Evolutionary conservation across 2,113 vertebrate genomes (phyloP).

Genomic region (Ptilonorhynchus violaceus): DNA sequence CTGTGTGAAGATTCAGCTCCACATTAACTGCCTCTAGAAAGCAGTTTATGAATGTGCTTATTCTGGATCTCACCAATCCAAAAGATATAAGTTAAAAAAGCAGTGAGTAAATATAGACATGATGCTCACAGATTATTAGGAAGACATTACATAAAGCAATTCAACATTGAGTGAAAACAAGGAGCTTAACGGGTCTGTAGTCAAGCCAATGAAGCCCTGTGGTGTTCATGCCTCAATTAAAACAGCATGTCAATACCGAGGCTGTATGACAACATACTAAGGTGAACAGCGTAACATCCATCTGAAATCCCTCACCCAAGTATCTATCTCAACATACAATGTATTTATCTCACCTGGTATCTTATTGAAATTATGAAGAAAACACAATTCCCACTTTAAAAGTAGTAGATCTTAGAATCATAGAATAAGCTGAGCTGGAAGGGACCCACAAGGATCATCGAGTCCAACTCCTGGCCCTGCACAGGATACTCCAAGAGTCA

Average conservation of each 20-base stretch:
- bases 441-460: rapidly evolving
- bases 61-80: not conserved
- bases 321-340: rapidly evolving
- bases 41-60: not conserved
- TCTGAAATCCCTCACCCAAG: not conserved
- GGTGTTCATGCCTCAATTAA: not conserved
- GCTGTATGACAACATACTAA: not conserved
- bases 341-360: not conserved
- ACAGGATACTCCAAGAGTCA: not conserved
- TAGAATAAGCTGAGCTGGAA: not conserved
- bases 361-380: not conserved
- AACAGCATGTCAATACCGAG: not conserved
- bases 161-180: not conserved
- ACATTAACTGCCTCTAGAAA: not conserved
- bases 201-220: not conserved
- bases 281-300: not conserved
- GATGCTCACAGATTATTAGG: not conserved
- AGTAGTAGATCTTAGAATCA: not conserved
- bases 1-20: not conserved
- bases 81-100: not conserved
- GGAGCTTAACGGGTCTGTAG: not conserved
- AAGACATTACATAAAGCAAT: not conserved
- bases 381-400: not conserved
- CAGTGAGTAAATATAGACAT: not conserved
- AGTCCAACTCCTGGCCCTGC: not conserved